These are phyloP conservation scores for Drosophila stalkeri DNA, from an alignment of 2,888 invertebrate genomes.

Conservation along the genomic window DNA sequence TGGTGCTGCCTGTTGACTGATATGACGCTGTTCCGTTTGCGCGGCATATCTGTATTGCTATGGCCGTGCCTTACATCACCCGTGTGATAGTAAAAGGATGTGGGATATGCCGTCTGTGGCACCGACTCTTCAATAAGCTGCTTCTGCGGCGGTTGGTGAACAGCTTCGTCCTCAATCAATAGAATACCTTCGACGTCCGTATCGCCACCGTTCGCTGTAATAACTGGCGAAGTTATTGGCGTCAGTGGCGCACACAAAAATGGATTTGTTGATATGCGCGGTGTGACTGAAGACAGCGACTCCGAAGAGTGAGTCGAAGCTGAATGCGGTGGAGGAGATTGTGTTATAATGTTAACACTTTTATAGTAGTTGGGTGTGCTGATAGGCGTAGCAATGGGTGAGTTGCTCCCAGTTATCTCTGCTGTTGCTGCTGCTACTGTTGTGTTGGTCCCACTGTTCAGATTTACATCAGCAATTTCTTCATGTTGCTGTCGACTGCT, in stretches of 20 bases:
- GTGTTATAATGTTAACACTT: slow-evolving; percentile 81
- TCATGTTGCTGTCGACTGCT: slow-evolving; percentile 54
- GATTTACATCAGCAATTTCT: slow-evolving; percentile 50
- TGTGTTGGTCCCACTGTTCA: slow-evolving; percentile 47
- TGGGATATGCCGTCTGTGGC: slow-evolving; percentile 72
- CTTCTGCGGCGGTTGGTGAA: slow-evolving; percentile 13
- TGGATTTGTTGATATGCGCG: slow-evolving; percentile 85
- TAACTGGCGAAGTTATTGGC: slow-evolving; percentile 56
- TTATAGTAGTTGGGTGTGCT: slow-evolving; percentile 72
- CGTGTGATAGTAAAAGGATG: slow-evolving; percentile 80
- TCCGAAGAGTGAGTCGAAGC: slow-evolving; percentile 84
- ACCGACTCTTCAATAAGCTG: slow-evolving; percentile 46
- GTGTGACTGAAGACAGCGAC: slow-evolving; percentile 84
- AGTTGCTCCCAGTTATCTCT: slow-evolving; percentile 38
- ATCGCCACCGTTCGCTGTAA: slow-evolving; percentile 2
- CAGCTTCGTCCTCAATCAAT: slow-evolving; percentile 23
- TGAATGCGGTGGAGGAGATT: slow-evolving; percentile 83
- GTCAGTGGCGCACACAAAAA: slow-evolving; percentile 80
- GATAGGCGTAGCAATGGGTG: slow-evolving; percentile 39
- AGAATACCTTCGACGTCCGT: slow-evolving; percentile 39
- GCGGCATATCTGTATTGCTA: slow-evolving; percentile 80
- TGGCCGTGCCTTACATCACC: slow-evolving; percentile 52
- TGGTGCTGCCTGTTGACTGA: slow-evolving; percentile 52
- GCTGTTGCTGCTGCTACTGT: slow-evolving; percentile 26
- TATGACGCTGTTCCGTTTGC: slow-evolving; percentile 76